Evolutionary conservation across 2,888 invertebrate genomes (phyloP).

Genomic region (Thyatira batis): DNA sequence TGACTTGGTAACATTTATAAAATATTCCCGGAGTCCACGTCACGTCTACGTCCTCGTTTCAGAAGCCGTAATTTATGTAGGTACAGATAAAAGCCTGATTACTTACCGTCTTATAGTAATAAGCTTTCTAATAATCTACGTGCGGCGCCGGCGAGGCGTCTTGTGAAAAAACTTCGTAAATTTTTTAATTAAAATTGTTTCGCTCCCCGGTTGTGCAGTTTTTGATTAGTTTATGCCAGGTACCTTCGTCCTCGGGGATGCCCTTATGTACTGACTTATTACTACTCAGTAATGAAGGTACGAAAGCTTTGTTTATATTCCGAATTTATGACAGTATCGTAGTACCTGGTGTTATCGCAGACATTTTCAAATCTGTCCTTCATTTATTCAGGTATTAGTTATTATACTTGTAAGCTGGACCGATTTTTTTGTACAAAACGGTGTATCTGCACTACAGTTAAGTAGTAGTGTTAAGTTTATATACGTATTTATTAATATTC

Average conservation of each 20-base stretch:
- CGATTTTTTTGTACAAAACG: no score
- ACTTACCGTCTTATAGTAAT: constrained; percentile 47
- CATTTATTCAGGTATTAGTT: no score
- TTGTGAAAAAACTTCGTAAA: constrained; percentile 11
- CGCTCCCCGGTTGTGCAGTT: constrained; percentile 6
- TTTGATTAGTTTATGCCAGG: neutral
- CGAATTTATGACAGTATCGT: no score
- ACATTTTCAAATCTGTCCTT: no score
- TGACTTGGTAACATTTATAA: constrained; percentile 32
- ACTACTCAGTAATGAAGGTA: neutral
- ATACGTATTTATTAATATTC: no score
- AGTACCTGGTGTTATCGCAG: no score
- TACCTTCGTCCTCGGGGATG: neutral
- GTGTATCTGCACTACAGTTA: no score
- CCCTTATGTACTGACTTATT: neutral
- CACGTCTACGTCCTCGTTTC: constrained; percentile 31
- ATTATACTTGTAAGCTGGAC: no score
- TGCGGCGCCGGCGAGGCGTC: constrained; percentile 17
- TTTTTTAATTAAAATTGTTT: constrained; percentile 41
- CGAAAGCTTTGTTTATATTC: neutral
- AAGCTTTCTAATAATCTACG: constrained; percentile 41
- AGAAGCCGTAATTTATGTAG: constrained; percentile 49
- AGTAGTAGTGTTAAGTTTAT: no score
- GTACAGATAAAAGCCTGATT: constrained; percentile 50
- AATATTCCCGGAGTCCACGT: constrained; percentile 41